Conservation (phyloP, 2,888 invertebrate species). For the Drosophila mimetica region DNA sequence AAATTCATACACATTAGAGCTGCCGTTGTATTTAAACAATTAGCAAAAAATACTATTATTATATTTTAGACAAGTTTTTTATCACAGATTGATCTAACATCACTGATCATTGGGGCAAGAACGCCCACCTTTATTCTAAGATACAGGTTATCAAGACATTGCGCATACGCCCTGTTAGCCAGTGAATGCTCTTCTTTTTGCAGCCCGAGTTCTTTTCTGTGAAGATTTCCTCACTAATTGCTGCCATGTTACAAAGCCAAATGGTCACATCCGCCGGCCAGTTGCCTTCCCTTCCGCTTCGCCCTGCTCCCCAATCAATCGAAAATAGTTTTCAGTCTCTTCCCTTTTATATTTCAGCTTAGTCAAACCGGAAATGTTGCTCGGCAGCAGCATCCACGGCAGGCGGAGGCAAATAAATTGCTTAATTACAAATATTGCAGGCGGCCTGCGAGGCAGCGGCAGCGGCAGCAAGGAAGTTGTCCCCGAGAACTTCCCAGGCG, state of each 20-base stretch:
- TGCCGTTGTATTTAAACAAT: too few relatives aligned
- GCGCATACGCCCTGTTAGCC: conserved; percentile 48
- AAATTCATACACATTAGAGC: too few relatives aligned
- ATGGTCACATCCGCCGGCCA: conserved; percentile 65
- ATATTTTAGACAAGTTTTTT: too few relatives aligned
- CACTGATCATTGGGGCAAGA: neutral
- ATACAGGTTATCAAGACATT: conserved; percentile 23
- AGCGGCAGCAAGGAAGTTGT: conserved; percentile 50
- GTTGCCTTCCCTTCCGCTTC: conserved; percentile 1
- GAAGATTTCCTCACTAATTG: conserved; percentile 58
- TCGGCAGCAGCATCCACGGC: conserved; percentile 35
- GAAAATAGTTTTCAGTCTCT: conserved; percentile 39
- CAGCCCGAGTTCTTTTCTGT: conserved; percentile 12
- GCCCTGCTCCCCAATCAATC: conserved; percentile 58
- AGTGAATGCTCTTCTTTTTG: neutral
- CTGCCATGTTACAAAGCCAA: conserved; percentile 50
- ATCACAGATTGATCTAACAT: neutral
- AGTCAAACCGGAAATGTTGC: conserved; percentile 68
- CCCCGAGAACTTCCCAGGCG: conserved; percentile 44
- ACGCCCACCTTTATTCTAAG: neutral
- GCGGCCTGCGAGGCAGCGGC: conserved; percentile 33
- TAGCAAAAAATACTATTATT: too few relatives aligned
- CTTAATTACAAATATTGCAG: conserved; percentile 72
- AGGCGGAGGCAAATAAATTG: conserved; percentile 65
- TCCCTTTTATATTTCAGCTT: conserved; percentile 22